phyloP scores from a whole-genome alignment of 2,797 vertebrate species.

The Poeciliopsis gracilis region DNA sequence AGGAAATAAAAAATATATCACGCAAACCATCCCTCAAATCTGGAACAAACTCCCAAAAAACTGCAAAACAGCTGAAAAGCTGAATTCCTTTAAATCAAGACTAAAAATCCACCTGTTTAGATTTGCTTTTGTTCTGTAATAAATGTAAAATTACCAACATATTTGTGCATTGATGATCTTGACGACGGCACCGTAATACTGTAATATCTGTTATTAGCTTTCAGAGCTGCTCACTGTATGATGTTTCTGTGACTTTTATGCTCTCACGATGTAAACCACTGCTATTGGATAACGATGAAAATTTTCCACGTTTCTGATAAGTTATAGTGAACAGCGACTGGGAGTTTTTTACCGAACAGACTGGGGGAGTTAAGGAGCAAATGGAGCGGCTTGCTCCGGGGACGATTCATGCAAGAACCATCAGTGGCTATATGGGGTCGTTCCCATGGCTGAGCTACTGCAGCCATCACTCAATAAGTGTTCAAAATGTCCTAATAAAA shows the following conservation, averaged over 20 bases:
- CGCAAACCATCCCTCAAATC: neutral
- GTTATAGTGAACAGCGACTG: neutral
- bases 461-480: neutral
- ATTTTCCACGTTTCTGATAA: neutral
- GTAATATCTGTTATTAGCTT: no score
- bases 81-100: no score
- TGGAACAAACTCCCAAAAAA: no score
- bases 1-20: neutral
- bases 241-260: no score
- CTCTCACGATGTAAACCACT: neutral
- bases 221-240: no score
- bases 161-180: no score
- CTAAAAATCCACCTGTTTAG: no score
- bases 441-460: neutral
- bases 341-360: neutral
- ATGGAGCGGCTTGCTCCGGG: neutral
- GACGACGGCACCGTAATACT: no score
- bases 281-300: neutral
- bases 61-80: no score
- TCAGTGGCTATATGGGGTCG: neutral
- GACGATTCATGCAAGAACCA: neutral
- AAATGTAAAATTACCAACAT: no score
- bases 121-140: no score
- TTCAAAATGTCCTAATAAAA: slow-evolving; percentile 12
- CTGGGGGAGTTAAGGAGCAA: neutral